Conservation (phyloP, 1,140 invertebrate species). For the Diplogasteroides magnus region DNA sequence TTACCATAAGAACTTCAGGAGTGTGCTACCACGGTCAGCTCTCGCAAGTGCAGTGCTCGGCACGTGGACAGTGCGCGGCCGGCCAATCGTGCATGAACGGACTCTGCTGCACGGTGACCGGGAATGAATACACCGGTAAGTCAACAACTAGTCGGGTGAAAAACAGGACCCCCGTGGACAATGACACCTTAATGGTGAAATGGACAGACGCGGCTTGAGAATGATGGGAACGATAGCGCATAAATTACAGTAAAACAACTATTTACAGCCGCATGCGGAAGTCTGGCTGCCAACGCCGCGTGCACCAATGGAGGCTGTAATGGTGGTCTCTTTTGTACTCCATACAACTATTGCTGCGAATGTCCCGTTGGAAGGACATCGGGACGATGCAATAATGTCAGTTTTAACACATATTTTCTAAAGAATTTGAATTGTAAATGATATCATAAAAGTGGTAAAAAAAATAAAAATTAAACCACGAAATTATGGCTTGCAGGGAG, state of each 20-base stretch:
- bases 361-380: conserved; percentile 36
- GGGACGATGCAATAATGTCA: conserved; percentile 37
- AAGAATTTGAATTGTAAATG: too few species aligned
- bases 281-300: conserved; percentile 28
- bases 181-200: too few species aligned
- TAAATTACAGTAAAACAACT: background rate
- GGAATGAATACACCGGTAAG: conserved; percentile 26
- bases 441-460: too few species aligned
- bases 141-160: conserved; percentile 4
- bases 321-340: conserved; percentile 27
- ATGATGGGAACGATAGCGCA: too few species aligned
- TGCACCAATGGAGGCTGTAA: conserved; percentile 27
- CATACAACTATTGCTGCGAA: conserved; percentile 42
- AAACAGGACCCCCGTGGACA: background rate
- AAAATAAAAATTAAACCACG: too few species aligned
- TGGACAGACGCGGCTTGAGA: too few species aligned
- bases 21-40: conserved; percentile 14
- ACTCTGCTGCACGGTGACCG: conserved; percentile 38
- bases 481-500: conserved; percentile 21
- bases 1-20: background rate
- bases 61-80: conserved; percentile 22
- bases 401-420: too few species aligned
- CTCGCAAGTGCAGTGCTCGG: conserved; percentile 25
- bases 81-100: conserved; percentile 42
- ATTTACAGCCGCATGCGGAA: conserved; percentile 39